phyloP scores from a whole-genome alignment of 1,140 invertebrate genomes.

The Bombus polaris region DNA sequence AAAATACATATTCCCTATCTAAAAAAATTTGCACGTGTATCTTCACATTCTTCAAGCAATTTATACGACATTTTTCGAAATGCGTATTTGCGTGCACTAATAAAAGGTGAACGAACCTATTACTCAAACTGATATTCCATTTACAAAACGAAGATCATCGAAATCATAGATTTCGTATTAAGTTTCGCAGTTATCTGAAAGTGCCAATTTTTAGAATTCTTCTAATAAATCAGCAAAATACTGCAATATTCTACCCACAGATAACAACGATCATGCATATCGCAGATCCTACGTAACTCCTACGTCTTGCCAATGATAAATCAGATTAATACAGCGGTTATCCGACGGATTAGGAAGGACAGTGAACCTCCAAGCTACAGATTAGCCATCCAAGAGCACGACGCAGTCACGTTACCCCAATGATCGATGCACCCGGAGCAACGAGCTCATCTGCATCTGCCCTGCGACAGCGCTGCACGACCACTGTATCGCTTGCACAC shows the following conservation, averaged over 20 bases:
- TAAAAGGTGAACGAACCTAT: neutral
- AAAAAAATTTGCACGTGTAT: too few species aligned
- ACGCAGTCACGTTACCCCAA: conserved; percentile 62
- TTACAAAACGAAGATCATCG: too few species aligned
- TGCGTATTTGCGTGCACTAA: neutral
- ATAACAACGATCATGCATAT: neutral
- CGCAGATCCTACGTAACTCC: conserved; percentile 37
- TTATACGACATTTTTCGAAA: neutral
- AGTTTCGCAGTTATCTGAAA: neutral
- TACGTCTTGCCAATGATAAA: conserved; percentile 76
- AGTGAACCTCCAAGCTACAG: conserved; percentile 70
- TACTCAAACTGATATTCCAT: neutral
- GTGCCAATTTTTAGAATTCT: too few species aligned
- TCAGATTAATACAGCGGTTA: conserved; percentile 74
- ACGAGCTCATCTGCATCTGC: conserved; percentile 79
- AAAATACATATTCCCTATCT: too few species aligned
- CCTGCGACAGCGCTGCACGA: conserved; percentile 12
- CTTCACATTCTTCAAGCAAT: too few species aligned
- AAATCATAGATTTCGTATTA: too few species aligned
- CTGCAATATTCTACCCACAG: neutral
- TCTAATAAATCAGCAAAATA: neutral
- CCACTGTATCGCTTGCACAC: neutral
- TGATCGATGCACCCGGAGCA: conserved; percentile 77
- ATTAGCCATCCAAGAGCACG: conserved; percentile 74
- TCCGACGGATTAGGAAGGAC: conserved; percentile 73